A percentile compares a stretch with the other conserved stretches of the same genome.
These are phyloP conservation scores for Uloborus plumipes DNA, from an alignment of 2,888 invertebrate species.

Conservation along the genomic window DNA sequence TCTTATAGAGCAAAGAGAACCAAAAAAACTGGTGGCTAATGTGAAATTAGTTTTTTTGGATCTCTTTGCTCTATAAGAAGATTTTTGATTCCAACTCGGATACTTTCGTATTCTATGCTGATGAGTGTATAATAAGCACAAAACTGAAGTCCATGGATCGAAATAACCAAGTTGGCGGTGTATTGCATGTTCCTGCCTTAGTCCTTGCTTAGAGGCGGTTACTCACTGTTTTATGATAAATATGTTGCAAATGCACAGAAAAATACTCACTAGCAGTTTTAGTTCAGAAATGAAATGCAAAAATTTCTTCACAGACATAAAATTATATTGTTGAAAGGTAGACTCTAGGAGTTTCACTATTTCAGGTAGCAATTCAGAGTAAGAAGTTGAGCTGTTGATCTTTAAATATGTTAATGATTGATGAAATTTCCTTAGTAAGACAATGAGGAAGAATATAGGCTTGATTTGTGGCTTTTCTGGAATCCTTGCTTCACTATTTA, in stretches of 20 bases:
- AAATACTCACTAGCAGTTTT: conserved; percentile 33
- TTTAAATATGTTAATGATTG: conserved; percentile 1
- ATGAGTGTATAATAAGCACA: too few relatives aligned
- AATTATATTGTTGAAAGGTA: conserved; percentile 27
- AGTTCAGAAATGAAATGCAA: conserved; percentile 32
- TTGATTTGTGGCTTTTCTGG: conserved; percentile 12
- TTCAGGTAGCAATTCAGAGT: neutral
- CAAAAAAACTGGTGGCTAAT: too few relatives aligned
- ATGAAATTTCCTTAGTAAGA: conserved; percentile 15
- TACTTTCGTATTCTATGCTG: too few relatives aligned
- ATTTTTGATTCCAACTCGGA: too few relatives aligned
- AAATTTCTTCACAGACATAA: conserved; percentile 34
- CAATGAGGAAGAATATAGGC: conserved; percentile 20
- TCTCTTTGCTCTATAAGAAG: too few relatives aligned
- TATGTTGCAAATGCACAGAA: neutral
- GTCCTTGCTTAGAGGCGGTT: too few relatives aligned
- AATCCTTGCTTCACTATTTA: neutral
- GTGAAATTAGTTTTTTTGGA: too few relatives aligned
- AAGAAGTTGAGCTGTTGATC: neutral
- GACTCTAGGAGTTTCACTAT: conserved; percentile 29
- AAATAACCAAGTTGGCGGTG: too few relatives aligned
- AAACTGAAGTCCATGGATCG: too few relatives aligned
- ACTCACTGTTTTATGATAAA: too few relatives aligned
- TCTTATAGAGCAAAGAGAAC: too few relatives aligned
- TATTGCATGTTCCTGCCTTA: too few relatives aligned